These are phyloP conservation scores for Papilio glaucus DNA, from an alignment of 1,140 invertebrate genomes.

Conservation along the genomic window DNA sequence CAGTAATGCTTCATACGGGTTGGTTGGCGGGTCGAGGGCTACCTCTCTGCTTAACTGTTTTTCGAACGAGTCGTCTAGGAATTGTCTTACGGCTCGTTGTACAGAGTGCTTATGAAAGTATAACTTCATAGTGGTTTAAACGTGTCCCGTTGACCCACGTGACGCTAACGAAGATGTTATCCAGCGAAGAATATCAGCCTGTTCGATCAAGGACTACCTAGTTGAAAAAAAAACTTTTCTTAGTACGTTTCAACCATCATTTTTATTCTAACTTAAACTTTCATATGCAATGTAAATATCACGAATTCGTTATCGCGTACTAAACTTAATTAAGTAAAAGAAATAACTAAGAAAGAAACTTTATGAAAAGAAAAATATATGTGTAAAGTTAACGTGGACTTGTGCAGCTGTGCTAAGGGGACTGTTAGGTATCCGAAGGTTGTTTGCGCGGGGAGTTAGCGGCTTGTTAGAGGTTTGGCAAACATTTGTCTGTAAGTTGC, in stretches of 20 bases:
- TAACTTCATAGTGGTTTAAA: too few species aligned
- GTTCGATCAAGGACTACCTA: too few species aligned
- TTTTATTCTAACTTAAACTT: background rate
- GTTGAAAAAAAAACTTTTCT: too few species aligned
- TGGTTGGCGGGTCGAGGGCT: too few species aligned
- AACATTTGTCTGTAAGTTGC: background rate
- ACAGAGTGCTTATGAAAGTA: too few species aligned
- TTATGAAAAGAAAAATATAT: constrained; percentile 6
- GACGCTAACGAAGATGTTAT: too few species aligned
- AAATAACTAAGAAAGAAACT: background rate
- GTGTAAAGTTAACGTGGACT: background rate
- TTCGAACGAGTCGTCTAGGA: too few species aligned
- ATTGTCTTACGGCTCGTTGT: too few species aligned
- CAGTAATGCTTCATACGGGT: too few species aligned
- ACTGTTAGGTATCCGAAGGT: background rate
- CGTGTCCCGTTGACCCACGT: too few species aligned
- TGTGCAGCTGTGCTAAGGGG: background rate
- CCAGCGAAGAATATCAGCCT: too few species aligned
- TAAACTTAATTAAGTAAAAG: background rate
- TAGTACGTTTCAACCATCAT: background rate
- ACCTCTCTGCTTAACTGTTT: too few species aligned
- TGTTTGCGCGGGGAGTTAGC: constrained; percentile 15
- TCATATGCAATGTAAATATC: background rate
- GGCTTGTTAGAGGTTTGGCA: constrained; percentile 13
- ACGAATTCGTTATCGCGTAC: background rate